These are phyloP conservation scores for Oligia latruncula DNA, from an alignment of 2,888 invertebrate genomes.

Conservation along the genomic window DNA sequence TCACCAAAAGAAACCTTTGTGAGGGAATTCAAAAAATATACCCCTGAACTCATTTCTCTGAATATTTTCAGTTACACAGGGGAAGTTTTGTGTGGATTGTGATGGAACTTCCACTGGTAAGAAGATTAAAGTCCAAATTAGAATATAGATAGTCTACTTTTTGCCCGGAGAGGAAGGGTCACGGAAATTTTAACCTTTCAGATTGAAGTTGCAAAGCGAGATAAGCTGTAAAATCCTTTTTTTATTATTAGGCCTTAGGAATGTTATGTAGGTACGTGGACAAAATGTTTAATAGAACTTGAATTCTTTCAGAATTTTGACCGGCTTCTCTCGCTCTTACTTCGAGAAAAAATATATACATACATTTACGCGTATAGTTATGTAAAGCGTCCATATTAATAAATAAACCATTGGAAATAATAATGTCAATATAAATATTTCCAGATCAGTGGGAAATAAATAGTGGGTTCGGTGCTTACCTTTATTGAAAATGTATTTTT, in stretches of 20 bases:
- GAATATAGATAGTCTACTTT: constrained; percentile 62
- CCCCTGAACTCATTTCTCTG: constrained; percentile 31
- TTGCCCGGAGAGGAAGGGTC: constrained; percentile 55
- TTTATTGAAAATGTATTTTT: constrained; percentile 81
- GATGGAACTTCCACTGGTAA: constrained; percentile 47
- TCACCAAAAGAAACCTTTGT: constrained; percentile 18
- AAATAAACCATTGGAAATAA: constrained; percentile 33
- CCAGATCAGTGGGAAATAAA: constrained; percentile 33
- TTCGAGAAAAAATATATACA: constrained; percentile 7
- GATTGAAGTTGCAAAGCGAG: constrained; percentile 54
- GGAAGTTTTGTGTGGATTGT: constrained; percentile 44
- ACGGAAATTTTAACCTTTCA: constrained; percentile 46
- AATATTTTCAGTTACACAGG: constrained; percentile 43
- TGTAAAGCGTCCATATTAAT: constrained; percentile 29
- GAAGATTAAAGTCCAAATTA: constrained; percentile 62
- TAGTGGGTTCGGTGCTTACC: constrained; percentile 58
- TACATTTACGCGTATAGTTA: constrained; percentile 3
- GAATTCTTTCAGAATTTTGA: constrained; percentile 1
- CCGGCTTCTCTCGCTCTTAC: not conserved
- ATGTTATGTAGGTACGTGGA: constrained; percentile 23
- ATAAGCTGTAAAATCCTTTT: constrained; percentile 45
- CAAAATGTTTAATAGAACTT: constrained; percentile 35
- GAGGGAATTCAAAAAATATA: constrained; percentile 21
- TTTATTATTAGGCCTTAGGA: constrained; percentile 26
- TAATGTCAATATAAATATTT: constrained; percentile 45